Evolutionary conservation across 2,797 vertebrate species (phyloP).

Genomic region (Mallotus villosus): DNA sequence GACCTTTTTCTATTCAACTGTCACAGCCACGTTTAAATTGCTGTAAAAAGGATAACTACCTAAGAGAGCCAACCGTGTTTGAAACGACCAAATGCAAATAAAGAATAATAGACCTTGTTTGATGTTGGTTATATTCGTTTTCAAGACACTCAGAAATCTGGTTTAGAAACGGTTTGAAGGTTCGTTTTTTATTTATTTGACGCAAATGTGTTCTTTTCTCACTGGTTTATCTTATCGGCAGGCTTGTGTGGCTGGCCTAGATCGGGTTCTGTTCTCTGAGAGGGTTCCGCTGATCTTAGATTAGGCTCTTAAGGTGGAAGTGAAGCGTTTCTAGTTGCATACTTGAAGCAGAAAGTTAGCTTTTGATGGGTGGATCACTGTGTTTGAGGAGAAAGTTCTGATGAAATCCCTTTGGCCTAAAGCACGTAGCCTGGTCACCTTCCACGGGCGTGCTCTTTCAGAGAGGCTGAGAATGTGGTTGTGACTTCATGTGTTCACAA

Average conservation of each 20-base stretch:
- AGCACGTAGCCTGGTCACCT: background rate
- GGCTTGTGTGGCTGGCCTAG: background rate
- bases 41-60: background rate
- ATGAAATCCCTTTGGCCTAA: background rate
- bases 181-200: background rate
- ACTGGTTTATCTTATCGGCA: background rate
- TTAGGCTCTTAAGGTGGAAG: background rate
- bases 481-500: background rate
- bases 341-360: background rate
- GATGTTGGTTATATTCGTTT: background rate
- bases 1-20: background rate
- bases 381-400: slow-evolving; percentile 7
- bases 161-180: background rate
- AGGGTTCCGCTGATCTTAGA: background rate
- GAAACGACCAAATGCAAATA: background rate
- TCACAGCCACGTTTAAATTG: background rate
- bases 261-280: background rate
- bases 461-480: background rate
- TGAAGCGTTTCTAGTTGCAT: background rate
- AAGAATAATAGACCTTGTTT: background rate
- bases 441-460: background rate
- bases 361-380: background rate
- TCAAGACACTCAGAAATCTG: background rate
- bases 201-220: background rate
- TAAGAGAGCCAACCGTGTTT: no score